phyloP scores from a whole-genome alignment of 2,797 vertebrate genomes.

The Potorous gilbertii region DNA sequence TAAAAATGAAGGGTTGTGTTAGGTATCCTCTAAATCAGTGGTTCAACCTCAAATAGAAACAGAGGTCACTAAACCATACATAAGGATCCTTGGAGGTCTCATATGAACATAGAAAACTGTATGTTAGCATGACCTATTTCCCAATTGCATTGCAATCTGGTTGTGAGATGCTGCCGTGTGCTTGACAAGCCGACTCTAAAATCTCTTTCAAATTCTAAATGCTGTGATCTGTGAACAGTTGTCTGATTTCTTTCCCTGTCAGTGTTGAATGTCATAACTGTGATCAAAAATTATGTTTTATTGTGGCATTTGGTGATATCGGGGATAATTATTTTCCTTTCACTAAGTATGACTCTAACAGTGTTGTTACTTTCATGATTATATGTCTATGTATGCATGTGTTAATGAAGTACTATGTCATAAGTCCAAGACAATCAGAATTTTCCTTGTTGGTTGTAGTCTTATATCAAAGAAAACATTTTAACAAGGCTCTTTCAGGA shows the following conservation, averaged over 20 bases:
- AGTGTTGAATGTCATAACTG: not conserved
- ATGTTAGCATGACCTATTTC: not conserved
- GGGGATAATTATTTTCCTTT: not conserved
- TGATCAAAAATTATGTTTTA: not conserved
- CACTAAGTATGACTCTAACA: not conserved
- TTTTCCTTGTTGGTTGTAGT: not conserved
- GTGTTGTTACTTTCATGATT: not conserved
- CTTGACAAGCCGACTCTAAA: not conserved
- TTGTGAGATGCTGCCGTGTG: not conserved
- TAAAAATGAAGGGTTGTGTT: not conserved
- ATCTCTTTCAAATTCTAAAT: not conserved
- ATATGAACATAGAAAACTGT: not conserved
- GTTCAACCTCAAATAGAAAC: not conserved
- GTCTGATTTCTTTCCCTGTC: not conserved
- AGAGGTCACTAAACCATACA: not conserved
- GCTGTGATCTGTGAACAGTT: not conserved
- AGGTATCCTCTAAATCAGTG: not conserved
- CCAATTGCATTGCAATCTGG: not conserved
- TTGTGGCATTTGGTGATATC: not conserved
- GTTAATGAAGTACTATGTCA: not conserved
- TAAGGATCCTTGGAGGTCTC: not conserved
- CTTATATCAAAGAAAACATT: not conserved
- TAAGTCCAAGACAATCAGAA: not conserved
- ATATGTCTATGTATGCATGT: not conserved
- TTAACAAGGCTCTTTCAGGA: not conserved